Evolutionary conservation across 2,113 vertebrate genomes (phyloP), one percentile per base, ranked within the genome.

Genomic region (Columbina picui): DNA sequence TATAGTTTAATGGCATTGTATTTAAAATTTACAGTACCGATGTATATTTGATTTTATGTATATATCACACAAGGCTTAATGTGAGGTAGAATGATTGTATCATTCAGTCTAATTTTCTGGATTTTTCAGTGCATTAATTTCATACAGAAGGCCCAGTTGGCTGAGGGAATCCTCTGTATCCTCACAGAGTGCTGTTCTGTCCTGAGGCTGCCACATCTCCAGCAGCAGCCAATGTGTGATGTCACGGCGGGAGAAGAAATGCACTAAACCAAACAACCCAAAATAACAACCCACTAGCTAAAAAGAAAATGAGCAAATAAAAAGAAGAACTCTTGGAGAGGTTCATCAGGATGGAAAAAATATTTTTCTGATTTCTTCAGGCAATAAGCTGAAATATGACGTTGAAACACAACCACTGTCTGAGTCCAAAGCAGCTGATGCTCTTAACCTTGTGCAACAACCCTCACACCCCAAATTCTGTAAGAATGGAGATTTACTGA

Each of bases 301-400:
- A 95, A 63, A 26, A 92, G 29, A 95, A 90, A 90, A 80, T 27
- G 34, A 88, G 20, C 17, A 88, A 92, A 84, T 88, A 65, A 90
- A 92, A 41, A 90, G 67, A 84, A 74, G 11, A 86, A 32, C 20
- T 88, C 23, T 92, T 88, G 63, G 90, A 74, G 18, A 27, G 65
- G 3, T 90, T 92, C 47, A 32, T 16, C 1, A 3, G 32, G 36
- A 79, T 60, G 32, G 27, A 91, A 92, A 89, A 90, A 69, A 47
- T 38, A 32, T 45, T 78, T 65, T 88, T 86, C 45, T 34, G 9
- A 47, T 65, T 83, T 84, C 55, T 96, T 94, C 56, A 77, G 85
- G n/a, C 57, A 87, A 47, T 12, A 88, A 76, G 8, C 16, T 90
- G 63, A 65, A 5, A 2, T 26, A 39, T 82, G 68, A 80, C 41